Evolutionary conservation across 2,888 invertebrate species (phyloP).

Genomic region (Anthoptus insignis): DNA sequence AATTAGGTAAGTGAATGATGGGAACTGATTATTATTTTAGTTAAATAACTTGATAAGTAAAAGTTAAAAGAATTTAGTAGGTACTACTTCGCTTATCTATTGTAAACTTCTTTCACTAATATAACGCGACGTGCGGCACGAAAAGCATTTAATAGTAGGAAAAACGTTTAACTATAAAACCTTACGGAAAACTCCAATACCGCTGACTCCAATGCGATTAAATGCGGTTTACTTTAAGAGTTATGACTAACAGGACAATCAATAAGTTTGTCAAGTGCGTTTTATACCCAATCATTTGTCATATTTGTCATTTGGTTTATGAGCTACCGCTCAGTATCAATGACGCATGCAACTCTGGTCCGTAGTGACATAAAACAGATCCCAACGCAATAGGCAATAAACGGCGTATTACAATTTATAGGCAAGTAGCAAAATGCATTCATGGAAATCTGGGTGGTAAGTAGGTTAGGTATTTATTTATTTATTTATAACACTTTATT

Average conservation of each 20-base stretch:
- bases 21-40: no score
- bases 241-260: background rate
- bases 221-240: background rate
- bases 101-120: no score
- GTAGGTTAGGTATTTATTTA: no score
- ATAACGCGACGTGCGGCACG: no score
- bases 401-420: constrained; percentile 20
- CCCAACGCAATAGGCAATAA: constrained; percentile 21
- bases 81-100: no score
- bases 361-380: constrained; percentile 29
- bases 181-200: no score
- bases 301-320: constrained; percentile 13
- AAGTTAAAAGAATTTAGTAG: no score
- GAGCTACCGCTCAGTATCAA: constrained; percentile 10
- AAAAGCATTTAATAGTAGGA: no score
- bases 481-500: no score
- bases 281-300: constrained; percentile 5
- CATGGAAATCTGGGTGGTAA: constrained; percentile 56
- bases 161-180: no score
- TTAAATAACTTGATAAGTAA: no score
- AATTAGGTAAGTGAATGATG: no score
- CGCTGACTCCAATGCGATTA: background rate
- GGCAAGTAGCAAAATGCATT: constrained; percentile 29
- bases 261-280: constrained; percentile 6
- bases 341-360: constrained; percentile 29